Evolutionary conservation across 2,797 vertebrate species (phyloP), one percentile per base, ranked within the genome.

Genomic region (Hemitrygon akajei): DNA sequence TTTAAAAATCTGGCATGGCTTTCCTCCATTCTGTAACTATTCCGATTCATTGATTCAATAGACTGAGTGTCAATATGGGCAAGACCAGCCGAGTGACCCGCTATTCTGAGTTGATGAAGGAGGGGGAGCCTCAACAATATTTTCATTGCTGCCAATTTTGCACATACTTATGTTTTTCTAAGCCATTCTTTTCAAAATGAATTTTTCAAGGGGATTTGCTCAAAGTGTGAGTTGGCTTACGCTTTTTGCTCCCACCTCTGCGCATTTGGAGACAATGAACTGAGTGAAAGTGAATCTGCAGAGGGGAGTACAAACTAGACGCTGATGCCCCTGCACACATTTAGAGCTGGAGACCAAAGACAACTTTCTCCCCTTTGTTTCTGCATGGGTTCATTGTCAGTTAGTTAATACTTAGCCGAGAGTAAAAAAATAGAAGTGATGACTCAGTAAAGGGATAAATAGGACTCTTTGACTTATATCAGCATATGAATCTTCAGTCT

Each of bases 351-450:
- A 75, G 71, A 75, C 71, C 71, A 75, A 75, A 75, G 18, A 27
- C 22, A 75, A 27, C 5, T 27, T 75, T 75, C 4, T 75, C 25
- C 71, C 71, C 71, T 75, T 75, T 89, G 86, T 16, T 69, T 69
- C 60, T 11, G 10, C n/a, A 89, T 34, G 34, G 16, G 18, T 89
- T n/a, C 86, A 22, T 34, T 34, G 14, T 37, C n/a, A 69, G 66
- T 89, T 89, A 89, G 86, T 69, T 37, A 89, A 89, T 89, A 69
- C n/a, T 89, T 89, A 69, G 86, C 86, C 37, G 18, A 22, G 60
- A 89, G 86, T 89, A n/a, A 66, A n/a, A 66, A 89, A 89, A 89
- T 89, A 66, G 89, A 87, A 89, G 16, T 89, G 7, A 37, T 63
- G 18, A 63, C 56, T 69, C 86, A 69, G 86, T 69, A 69, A 69